Percentiles rank a stretch among this genome's conserved stretches.
These are phyloP conservation scores for Tiliqua scincoides DNA, from an alignment of 2,113 vertebrate genomes.

Conservation along the genomic window DNA sequence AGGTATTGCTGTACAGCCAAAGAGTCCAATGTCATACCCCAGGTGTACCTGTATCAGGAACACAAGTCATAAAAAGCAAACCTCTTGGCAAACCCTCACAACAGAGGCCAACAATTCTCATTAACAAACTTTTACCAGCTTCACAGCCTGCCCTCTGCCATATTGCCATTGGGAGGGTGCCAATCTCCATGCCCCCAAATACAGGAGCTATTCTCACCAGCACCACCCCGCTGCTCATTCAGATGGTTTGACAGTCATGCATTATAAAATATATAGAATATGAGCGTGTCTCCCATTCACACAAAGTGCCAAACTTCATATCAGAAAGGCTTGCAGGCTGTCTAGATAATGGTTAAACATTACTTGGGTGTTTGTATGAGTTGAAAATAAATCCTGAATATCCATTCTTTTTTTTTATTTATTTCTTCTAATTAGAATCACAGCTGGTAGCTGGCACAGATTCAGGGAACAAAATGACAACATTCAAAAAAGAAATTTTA, in stretches of 20 bases:
- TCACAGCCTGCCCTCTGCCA: too few relatives aligned
- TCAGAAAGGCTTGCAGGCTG: neutral
- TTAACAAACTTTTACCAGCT: too few relatives aligned
- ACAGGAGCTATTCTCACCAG: neutral
- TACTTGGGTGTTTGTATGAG: neutral
- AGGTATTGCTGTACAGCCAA: too few relatives aligned
- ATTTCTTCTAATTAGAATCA: neutral
- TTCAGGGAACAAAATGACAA: slow-evolving; percentile 19
- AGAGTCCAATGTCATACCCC: too few relatives aligned
- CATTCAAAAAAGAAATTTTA: neutral
- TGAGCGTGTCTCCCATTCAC: neutral
- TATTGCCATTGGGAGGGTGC: too few relatives aligned
- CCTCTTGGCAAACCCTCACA: too few relatives aligned
- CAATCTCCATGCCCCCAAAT: too few relatives aligned
- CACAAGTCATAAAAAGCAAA: too few relatives aligned
- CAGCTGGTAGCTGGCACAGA: neutral
- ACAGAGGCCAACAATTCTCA: too few relatives aligned
- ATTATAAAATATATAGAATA: neutral
- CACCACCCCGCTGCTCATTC: neutral
- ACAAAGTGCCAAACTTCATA: neutral
- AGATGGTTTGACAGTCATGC: neutral
- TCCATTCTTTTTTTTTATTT: neutral
- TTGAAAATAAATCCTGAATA: neutral
- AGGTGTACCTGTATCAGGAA: too few relatives aligned
- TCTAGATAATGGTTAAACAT: neutral